Percentiles rank a stretch among this genome's conserved stretches.
Conservation (phyloP, 2,113 vertebrate species). For the pig (Sus scrofa) region T2T-Sscrofa CM000818.6:71652001-71652500, state of each 20-base stretch:
- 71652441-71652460: conserved; percentile 29
- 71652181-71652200: conserved; percentile 46
- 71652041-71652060: too few relatives aligned
- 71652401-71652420: not conserved
- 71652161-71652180: conserved; percentile 17
- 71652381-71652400: conserved; percentile 38
- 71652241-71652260: conserved; percentile 1
- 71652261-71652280: conserved; percentile 48
- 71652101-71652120: conserved; percentile 15
- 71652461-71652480: conserved; percentile 14
- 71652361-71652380: not conserved
- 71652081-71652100: not conserved
- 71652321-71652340: not conserved
- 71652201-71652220: conserved; percentile 49
- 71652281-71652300: not conserved
- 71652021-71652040: too few relatives aligned
- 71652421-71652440: not conserved
- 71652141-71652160: conserved; percentile 40
- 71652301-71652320: conserved; percentile 23
- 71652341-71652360: conserved; percentile 17
- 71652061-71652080: too few relatives aligned
- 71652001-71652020: too few relatives aligned
- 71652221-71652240: conserved; percentile 20
- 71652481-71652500: conserved; percentile 8
- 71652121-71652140: conserved; percentile 26